Evolutionary conservation across 2,888 invertebrate species (phyloP), one percentile per base, ranked within the genome.

Genomic region (Panzeria rudis): DNA sequence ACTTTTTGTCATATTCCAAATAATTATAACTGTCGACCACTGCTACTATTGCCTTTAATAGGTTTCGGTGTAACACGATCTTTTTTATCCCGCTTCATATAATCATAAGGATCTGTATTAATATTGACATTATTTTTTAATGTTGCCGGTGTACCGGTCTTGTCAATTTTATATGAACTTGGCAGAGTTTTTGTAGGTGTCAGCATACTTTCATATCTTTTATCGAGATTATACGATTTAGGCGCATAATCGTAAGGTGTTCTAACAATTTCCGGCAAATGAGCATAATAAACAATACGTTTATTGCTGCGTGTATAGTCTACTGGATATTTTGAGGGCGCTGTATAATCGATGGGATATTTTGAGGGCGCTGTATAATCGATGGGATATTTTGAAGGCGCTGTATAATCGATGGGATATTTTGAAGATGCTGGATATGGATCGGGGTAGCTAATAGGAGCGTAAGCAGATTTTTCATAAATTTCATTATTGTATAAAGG

Each of bases 281-380:
- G 95, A 0, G 95, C 95, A 87, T 95, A 95, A 89, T 95, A 95
- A 78, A 95, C 95, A 75, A 95, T 95, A 80, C 95, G 93, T 88
- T 92, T 90, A n/a, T 88, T 88, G 32, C 78, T 78, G n/a, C 87
- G 86, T 17, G 80, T 64, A 73, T 87, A 87, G 13, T 88, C 87
- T 1, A 5, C 29, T 2, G 29, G 29, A 29, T 29, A 29, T 29
- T 29, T 29, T 29, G 5, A 29, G 5, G 29, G 29, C 5, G 29
- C 29, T 29, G 29, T 5, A 29, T 29, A 29, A 29, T 29, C 5
- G 29, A n/a, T 9, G 0, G 82, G 78, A 68, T 81, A 84, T 56
- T 82, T 79, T 56, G 83, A 64, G 5, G 29, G 5, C 5, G 29
- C 29, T 29, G n/a, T n/a, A n/a, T n/a, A n/a, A n/a, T n/a, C n/a